These are phyloP conservation scores for Linyphia triangularis DNA, from an alignment of 2,888 invertebrate species.

Conservation along the genomic window DNA sequence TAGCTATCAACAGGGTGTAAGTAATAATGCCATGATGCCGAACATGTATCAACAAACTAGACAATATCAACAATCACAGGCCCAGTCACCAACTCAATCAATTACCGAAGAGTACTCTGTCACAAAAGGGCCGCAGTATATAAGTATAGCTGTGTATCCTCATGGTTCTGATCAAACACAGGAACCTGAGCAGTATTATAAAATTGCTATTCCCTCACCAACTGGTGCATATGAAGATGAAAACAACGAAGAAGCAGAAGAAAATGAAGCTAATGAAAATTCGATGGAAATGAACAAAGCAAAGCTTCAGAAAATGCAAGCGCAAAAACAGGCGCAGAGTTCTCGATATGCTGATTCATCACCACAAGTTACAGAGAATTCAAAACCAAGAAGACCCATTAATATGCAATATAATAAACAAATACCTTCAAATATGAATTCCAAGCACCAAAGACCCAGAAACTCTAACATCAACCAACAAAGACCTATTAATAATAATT, in stretches of 20 bases:
- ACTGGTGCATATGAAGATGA: not conserved
- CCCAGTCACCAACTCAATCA: not conserved
- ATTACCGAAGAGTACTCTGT: not conserved
- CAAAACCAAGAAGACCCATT: not conserved
- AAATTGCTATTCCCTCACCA: not conserved
- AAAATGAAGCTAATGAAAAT: not conserved
- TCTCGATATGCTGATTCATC: not conserved
- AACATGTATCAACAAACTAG: not conserved
- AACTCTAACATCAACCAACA: conserved; percentile 10
- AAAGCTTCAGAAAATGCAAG: not conserved
- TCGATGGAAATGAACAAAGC: not conserved
- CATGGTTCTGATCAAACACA: not conserved
- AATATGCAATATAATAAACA: not conserved
- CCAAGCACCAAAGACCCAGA: no score
- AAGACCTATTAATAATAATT: not conserved
- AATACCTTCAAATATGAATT: no score
- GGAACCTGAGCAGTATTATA: conserved; percentile 24
- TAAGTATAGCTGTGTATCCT: conserved; percentile 54
- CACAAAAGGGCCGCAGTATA: conserved; percentile 4
- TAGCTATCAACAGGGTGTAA: not conserved
- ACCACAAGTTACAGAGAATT: not conserved
- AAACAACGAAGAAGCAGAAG: not conserved
- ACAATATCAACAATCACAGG: not conserved
- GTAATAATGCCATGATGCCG: not conserved
- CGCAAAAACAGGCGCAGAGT: not conserved